phyloP scores from a whole-genome alignment of 2,888 invertebrate species.

The Cantharis nigra region DNA sequence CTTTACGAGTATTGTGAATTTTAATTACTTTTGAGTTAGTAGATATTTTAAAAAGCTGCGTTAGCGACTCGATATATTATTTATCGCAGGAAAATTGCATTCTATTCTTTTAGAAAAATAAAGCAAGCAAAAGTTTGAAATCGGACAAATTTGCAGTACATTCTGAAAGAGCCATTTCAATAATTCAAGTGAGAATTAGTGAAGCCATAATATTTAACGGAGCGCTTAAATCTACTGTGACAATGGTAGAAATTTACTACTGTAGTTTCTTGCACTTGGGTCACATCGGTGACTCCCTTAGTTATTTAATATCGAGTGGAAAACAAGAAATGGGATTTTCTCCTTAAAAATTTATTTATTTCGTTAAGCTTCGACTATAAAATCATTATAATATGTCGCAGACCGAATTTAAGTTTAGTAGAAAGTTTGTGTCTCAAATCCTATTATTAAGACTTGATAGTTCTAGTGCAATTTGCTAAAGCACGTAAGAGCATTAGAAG shows the following conservation, averaged over 20 bases:
- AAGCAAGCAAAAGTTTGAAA: constrained; percentile 4
- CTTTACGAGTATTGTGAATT: not conserved
- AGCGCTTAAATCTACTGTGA: constrained; percentile 27
- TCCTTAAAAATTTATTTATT: not conserved
- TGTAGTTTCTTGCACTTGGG: constrained; percentile 21
- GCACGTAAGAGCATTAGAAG: constrained; percentile 2
- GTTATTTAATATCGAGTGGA: not conserved
- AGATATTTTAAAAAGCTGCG: not conserved
- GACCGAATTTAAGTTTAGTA: not conserved
- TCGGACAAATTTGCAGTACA: constrained; percentile 12
- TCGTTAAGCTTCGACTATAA: not conserved
- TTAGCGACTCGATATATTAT: not conserved
- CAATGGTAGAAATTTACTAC: constrained; percentile 29
- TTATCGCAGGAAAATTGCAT: not conserved
- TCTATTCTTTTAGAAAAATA: not conserved
- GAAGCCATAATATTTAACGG: constrained; percentile 40
- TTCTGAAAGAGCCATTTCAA: constrained; percentile 34
- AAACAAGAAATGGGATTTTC: not conserved
- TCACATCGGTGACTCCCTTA: constrained; percentile 12
- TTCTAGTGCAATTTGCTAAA: constrained; percentile 6
- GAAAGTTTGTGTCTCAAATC: not conserved
- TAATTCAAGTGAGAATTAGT: constrained; percentile 38
- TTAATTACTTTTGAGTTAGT: not conserved
- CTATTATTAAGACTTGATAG: constrained; percentile 13
- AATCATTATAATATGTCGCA: not conserved